These are phyloP conservation scores for Manduca sexta DNA, from an alignment of 1,140 invertebrate species.

Conservation along the genomic window DNA sequence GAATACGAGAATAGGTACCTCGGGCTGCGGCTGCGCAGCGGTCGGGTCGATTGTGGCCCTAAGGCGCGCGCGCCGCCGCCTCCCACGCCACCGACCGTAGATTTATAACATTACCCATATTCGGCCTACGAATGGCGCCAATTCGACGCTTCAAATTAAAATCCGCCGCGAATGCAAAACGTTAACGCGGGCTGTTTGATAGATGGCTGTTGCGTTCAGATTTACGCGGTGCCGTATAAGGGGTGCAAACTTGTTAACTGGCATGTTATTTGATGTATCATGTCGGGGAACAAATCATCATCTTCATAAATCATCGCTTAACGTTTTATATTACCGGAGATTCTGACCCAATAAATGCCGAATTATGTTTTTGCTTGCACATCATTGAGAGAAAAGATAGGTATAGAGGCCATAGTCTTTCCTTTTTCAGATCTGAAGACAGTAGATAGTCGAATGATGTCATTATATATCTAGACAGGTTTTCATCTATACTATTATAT, in stretches of 20 bases:
- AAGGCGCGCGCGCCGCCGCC: slow-evolving; percentile 34
- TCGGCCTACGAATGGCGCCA: slow-evolving; percentile 66
- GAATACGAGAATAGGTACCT: slow-evolving; percentile 39
- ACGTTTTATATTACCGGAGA: too few species aligned
- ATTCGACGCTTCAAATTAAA: slow-evolving; percentile 69
- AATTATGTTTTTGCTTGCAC: too few species aligned
- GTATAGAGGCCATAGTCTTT: too few species aligned
- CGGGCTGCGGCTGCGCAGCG: slow-evolving; percentile 17
- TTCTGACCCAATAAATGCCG: too few species aligned
- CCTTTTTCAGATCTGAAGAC: too few species aligned
- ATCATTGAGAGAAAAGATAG: too few species aligned
- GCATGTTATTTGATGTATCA: slow-evolving; percentile 8
- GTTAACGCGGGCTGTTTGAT: slow-evolving; percentile 47
- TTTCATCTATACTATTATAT: too few species aligned
- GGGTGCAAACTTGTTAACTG: slow-evolving; percentile 21
- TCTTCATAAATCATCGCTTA: slow-evolving; percentile 1
- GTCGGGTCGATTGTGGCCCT: slow-evolving; percentile 24
- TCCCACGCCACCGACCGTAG: slow-evolving; percentile 41
- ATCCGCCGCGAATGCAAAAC: slow-evolving; percentile 59
- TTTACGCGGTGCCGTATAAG: slow-evolving; percentile 39
- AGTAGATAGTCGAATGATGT: too few species aligned
- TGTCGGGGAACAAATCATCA: slow-evolving; percentile 3
- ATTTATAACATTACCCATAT: slow-evolving; percentile 72
- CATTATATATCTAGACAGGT: too few species aligned
- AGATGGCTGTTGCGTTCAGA: slow-evolving; percentile 45